A percentile compares a stretch with the other conserved stretches of the same genome.
Conservation (phyloP, 2,888 invertebrate species). For the Cephus nigrinus region DNA sequence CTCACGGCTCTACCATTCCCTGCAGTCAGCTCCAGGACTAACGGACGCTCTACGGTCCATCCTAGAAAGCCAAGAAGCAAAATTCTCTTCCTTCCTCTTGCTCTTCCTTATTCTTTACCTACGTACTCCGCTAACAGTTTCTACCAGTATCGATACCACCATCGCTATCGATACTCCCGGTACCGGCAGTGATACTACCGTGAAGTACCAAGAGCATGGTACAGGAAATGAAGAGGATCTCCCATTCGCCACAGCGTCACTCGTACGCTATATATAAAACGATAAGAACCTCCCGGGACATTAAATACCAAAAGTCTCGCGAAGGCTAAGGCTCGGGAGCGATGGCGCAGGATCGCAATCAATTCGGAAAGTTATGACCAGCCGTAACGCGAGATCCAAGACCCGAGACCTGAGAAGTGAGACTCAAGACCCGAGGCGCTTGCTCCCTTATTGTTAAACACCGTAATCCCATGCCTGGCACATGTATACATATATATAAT, state of each 20-base stretch:
- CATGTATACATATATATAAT: neutral
- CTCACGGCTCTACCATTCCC: neutral
- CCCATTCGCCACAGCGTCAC: neutral
- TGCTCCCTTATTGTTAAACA: conserved; percentile 16
- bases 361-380: neutral
- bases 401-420: neutral
- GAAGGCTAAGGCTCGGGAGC: neutral
- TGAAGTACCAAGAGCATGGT: neutral
- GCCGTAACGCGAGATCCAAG: neutral
- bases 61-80: neutral
- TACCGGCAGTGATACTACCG: neutral
- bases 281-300: neutral
- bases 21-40: neutral
- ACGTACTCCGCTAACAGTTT: neutral
- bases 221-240: neutral
- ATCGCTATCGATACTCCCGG: neutral
- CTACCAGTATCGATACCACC: neutral
- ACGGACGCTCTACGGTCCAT: neutral
- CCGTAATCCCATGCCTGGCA: conserved; percentile 16
- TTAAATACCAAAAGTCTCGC: neutral
- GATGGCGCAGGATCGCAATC: neutral
- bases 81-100: neutral
- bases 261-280: neutral
- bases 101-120: neutral
- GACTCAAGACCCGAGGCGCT: conserved; percentile 5